These are phyloP conservation scores for Cataglyphis altisquamis DNA, from an alignment of 2,888 invertebrate genomes.

Conservation along the genomic window DNA sequence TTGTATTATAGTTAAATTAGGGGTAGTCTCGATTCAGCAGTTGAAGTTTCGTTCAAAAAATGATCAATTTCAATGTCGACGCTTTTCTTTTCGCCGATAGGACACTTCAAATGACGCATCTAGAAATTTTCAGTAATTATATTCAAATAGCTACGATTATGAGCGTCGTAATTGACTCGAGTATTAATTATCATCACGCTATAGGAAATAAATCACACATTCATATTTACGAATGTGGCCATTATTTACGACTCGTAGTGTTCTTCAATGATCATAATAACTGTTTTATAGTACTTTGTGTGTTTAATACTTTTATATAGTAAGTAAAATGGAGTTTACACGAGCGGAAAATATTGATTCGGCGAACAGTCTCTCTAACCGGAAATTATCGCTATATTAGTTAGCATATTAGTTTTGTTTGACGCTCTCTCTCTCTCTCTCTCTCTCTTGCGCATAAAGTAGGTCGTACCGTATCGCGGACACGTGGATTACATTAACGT, in stretches of 20 bases:
- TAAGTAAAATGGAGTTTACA: background rate
- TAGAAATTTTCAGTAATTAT: background rate
- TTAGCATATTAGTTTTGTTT: slow-evolving; percentile 31
- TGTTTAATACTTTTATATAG: background rate
- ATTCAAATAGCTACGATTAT: background rate
- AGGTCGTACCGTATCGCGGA: slow-evolving; percentile 34
- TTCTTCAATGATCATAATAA: background rate
- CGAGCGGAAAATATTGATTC: slow-evolving; percentile 30
- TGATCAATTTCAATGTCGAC: background rate
- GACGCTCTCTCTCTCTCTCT: slow-evolving; percentile 20
- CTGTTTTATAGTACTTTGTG: background rate
- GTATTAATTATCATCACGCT: background rate
- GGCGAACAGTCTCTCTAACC: background rate
- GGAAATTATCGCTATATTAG: slow-evolving; percentile 42
- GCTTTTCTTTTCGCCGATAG: background rate
- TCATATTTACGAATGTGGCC: background rate
- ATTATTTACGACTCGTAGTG: background rate
- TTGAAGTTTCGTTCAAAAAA: background rate
- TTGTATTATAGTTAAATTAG: slow-evolving; percentile 25
- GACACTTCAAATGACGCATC: background rate
- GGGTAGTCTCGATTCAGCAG: slow-evolving; percentile 28
- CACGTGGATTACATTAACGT: slow-evolving; percentile 49
- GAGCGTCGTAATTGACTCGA: background rate
- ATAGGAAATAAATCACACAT: no score
- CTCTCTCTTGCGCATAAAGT: slow-evolving; percentile 24